Evolutionary conservation across 2,888 invertebrate genomes (phyloP), one percentile per base, ranked within the genome.

Genomic region (Pimpla rufipes): DNA sequence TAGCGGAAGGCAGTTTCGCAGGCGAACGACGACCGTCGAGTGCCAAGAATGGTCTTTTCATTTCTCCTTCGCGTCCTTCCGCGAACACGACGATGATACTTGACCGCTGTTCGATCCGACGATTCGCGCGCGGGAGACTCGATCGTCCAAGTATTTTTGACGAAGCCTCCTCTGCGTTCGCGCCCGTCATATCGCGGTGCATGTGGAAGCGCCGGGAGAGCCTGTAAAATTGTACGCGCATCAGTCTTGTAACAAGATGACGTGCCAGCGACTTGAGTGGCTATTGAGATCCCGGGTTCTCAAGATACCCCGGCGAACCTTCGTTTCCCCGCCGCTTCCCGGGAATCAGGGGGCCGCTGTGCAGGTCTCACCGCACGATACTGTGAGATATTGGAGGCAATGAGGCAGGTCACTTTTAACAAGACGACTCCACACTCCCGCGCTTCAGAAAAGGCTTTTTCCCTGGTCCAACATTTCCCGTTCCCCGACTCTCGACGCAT

Each of bases 381-480:
- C 77, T 62, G 57, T 79, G 89, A 90, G 91, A 93, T 93, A 92
- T 93, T 89, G 93, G 91, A 92, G 91, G 92, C 93, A 93, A 93
- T 93, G 93, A 93, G 92, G 91, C 93, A 88, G 90, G 92, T 88
- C 91, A 92, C 92, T 93, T 93, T 93, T 93, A 93, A 93, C 93
- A 93, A 93, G 93, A 91, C 90, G 87, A 88, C 88, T 88, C 88
- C 85, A 84, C 87, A 86, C 86, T 80, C 79, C 79, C 83, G 81
- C 87, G 82, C 83, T 83, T 83, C 66, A 64, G 45, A 73, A 81
- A 68, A 70, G 62, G 16, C 73, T 75, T 83, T 73, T 83, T 62
- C 62, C 45, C n/a, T 64, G 23, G 40, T 42, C 35, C 67, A 37
- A 62, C 59, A 40, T 76, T 42, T 42, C 71, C 16, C 59, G 21